These are phyloP conservation scores for Bombus sibiricus DNA, from an alignment of 1,140 invertebrate species.

Conservation along the genomic window DNA sequence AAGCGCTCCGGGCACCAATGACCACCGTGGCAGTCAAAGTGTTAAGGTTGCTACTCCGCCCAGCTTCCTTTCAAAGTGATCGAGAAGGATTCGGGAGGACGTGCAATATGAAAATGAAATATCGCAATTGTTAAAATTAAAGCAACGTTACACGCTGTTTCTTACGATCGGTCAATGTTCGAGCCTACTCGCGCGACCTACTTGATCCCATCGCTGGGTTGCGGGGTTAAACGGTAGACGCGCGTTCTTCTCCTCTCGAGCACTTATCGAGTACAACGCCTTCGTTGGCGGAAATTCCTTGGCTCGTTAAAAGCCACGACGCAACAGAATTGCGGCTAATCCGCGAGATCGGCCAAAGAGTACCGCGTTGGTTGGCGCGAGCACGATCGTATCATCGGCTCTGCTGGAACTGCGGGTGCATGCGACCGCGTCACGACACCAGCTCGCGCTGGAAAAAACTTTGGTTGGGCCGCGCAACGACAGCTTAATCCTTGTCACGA, in stretches of 20 bases:
- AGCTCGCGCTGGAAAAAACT: neutral
- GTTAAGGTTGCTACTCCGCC: too few species aligned
- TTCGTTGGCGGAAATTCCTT: conserved; percentile 20
- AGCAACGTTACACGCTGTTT: too few species aligned
- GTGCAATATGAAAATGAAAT: too few species aligned
- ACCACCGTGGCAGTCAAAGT: too few species aligned
- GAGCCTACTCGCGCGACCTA: too few species aligned
- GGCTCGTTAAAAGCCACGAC: conserved; percentile 22
- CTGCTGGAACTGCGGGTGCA: too few species aligned
- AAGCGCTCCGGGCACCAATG: too few species aligned
- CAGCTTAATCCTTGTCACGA: conserved; percentile 40
- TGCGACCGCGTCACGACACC: neutral
- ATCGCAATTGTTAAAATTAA: too few species aligned
- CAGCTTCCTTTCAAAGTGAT: too few species aligned
- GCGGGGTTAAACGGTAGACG: neutral
- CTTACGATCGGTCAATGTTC: too few species aligned
- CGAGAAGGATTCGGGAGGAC: too few species aligned
- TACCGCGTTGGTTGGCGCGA: neutral
- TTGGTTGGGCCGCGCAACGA: neutral
- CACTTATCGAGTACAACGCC: neutral
- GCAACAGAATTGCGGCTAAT: conserved; percentile 23
- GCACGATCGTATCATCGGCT: neutral
- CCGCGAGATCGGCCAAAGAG: neutral
- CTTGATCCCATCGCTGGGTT: neutral
- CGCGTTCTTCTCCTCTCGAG: neutral